Evolutionary conservation across 2,888 invertebrate genomes (phyloP).

Genomic region (Prosapia bicincta): DNA sequence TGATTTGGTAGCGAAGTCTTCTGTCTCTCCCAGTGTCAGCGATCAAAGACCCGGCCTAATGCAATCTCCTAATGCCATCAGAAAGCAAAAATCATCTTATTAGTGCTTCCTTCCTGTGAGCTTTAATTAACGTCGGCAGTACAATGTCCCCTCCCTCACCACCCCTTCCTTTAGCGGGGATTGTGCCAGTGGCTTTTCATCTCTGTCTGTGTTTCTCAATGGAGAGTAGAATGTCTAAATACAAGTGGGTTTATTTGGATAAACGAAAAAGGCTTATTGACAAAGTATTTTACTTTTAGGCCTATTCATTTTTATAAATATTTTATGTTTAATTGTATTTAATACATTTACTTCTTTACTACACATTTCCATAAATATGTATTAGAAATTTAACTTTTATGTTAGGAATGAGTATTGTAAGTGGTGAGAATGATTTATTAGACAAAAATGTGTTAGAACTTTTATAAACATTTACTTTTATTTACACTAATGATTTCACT

Average conservation of each 20-base stretch:
- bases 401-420: too few relatives aligned
- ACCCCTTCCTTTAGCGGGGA: neutral
- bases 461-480: too few relatives aligned
- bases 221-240: neutral
- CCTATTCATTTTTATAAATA: too few relatives aligned
- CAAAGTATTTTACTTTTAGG: too few relatives aligned
- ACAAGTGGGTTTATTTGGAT: neutral
- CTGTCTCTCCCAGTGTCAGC: neutral
- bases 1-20: neutral
- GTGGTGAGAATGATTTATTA: too few relatives aligned
- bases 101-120: neutral
- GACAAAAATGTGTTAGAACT: too few relatives aligned
- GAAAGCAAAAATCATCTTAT: conserved; percentile 2
- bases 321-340: too few relatives aligned
- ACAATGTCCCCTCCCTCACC: neutral
- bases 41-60: neutral
- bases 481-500: too few relatives aligned
- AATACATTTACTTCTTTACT: too few relatives aligned
- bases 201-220: neutral
- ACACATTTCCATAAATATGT: too few relatives aligned
- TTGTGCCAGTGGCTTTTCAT: neutral
- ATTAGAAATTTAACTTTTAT: too few relatives aligned
- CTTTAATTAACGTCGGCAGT: neutral
- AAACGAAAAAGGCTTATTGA: too few relatives aligned
- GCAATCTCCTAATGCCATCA: conserved; percentile 2